Evolutionary conservation across 30 jellyfish, hydroid and myxozoan genomes (phyloP).

Genomic region (Calvadosia cruxmelitensis): DNA sequence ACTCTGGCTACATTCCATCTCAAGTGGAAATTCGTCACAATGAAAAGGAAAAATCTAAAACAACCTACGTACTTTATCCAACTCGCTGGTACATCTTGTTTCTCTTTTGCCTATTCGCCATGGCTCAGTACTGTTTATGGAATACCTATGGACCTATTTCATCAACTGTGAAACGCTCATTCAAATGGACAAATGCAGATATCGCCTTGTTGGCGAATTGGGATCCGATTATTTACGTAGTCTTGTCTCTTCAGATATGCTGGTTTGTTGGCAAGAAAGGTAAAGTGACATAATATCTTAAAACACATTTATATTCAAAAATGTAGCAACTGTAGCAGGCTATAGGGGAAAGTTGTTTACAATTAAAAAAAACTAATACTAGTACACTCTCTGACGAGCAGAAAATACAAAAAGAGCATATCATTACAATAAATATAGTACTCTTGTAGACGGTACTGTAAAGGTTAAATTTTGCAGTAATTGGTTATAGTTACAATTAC

Average conservation of each 20-base stretch:
- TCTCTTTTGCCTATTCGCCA: conserved; percentile 13
- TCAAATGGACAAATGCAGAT: conserved; percentile 33
- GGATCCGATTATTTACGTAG: conserved; percentile 28
- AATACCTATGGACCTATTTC: conserved; percentile 41
- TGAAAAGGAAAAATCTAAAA: neutral
- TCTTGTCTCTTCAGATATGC: conserved; percentile 24
- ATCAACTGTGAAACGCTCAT: conserved; percentile 20
- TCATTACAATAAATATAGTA: too few relatives aligned
- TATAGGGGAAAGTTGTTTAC: too few relatives aligned
- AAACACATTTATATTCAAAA: too few relatives aligned
- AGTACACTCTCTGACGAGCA: too few relatives aligned
- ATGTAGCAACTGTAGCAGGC: too few relatives aligned
- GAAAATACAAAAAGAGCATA: too few relatives aligned
- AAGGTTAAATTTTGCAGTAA: too few relatives aligned
- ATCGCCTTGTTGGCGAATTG: conserved; percentile 36
- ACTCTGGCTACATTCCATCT: neutral
- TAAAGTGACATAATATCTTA: too few relatives aligned
- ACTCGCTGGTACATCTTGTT: conserved; percentile 33
- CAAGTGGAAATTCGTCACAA: neutral
- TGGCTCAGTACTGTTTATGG: conserved; percentile 29
- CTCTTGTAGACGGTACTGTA: too few relatives aligned
- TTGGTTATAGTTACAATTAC: too few relatives aligned
- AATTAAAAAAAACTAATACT: too few relatives aligned
- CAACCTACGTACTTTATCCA: neutral
- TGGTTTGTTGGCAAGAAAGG: conserved; percentile 38